phyloP scores from a whole-genome alignment of 2,797 vertebrate genomes.

The Choloepus didactylus region DNA sequence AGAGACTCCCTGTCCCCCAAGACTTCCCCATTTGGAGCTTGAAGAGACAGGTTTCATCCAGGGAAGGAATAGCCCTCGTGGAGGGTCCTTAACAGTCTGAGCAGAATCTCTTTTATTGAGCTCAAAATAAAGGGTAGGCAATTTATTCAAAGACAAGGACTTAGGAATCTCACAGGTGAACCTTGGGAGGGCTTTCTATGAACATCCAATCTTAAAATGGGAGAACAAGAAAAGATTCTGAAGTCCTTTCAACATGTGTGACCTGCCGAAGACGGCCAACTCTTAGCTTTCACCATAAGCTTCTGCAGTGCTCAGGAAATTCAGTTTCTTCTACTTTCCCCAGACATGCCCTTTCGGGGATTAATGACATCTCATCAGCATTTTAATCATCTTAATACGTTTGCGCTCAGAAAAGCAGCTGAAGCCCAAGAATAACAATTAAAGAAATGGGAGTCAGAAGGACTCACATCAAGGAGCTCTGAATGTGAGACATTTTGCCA shows the following conservation, averaged over 20 bases:
- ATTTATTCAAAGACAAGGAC: background rate
- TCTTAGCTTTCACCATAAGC: background rate
- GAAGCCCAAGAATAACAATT: background rate
- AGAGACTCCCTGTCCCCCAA: rapidly evolving
- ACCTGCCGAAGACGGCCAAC: background rate
- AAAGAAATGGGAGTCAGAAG: background rate
- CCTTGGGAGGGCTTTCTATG: background rate
- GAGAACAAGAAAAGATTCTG: background rate
- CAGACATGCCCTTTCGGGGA: background rate
- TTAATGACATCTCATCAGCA: background rate
- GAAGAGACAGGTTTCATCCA: background rate
- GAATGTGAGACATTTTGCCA: background rate
- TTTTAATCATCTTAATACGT: background rate
- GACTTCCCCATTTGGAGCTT: background rate
- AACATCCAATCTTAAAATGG: background rate
- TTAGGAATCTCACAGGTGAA: background rate
- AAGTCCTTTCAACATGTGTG: background rate
- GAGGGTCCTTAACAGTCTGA: background rate
- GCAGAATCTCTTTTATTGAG: background rate
- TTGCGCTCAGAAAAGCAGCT: background rate
- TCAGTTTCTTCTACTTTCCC: background rate
- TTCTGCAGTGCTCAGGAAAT: background rate
- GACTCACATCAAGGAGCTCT: background rate
- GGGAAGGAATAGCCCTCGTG: background rate
- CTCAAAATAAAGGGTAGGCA: background rate